These are phyloP conservation scores for Subacronicta megacephala DNA, from an alignment of 2,888 invertebrate species.

Conservation along the genomic window DNA sequence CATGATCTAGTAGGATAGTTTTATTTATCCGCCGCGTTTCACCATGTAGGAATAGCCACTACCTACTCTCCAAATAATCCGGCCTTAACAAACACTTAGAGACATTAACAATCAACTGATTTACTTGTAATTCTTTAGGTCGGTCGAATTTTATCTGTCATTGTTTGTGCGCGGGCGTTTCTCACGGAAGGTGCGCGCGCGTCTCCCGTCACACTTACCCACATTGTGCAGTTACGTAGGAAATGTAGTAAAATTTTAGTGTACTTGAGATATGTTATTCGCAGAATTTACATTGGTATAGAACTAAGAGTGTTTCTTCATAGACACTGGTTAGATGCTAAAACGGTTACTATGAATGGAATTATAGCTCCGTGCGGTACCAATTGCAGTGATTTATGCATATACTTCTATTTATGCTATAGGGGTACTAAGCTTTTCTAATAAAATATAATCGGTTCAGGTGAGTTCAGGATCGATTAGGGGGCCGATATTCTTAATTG, in stretches of 20 bases:
- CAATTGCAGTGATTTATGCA: not conserved
- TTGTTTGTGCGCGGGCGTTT: slow-evolving; percentile 68
- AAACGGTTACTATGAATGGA: slow-evolving; percentile 7
- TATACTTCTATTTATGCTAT: not conserved
- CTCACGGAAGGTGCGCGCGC: slow-evolving; percentile 79
- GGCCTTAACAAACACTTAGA: slow-evolving; percentile 11
- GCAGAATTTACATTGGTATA: slow-evolving; percentile 39
- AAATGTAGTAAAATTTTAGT: slow-evolving; percentile 56
- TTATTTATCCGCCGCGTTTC: too few relatives aligned
- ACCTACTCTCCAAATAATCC: too few relatives aligned
- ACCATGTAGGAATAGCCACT: too few relatives aligned
- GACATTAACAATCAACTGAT: slow-evolving; percentile 35
- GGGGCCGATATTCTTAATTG: too few relatives aligned
- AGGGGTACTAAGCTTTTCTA: too few relatives aligned
- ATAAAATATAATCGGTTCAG: too few relatives aligned
- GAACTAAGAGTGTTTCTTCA: slow-evolving; percentile 20
- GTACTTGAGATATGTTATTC: slow-evolving; percentile 55
- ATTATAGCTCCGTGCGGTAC: not conserved
- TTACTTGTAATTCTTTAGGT: slow-evolving; percentile 50
- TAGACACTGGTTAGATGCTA: slow-evolving; percentile 1
- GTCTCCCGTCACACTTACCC: slow-evolving; percentile 76
- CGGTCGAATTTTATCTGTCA: slow-evolving; percentile 63
- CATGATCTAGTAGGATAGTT: too few relatives aligned
- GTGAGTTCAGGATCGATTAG: too few relatives aligned
- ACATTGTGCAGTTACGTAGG: slow-evolving; percentile 65